These are phyloP conservation scores for Epinephelus lanceolatus DNA, from an alignment of 2,113 vertebrate species.

Conservation along the genomic window DNA sequence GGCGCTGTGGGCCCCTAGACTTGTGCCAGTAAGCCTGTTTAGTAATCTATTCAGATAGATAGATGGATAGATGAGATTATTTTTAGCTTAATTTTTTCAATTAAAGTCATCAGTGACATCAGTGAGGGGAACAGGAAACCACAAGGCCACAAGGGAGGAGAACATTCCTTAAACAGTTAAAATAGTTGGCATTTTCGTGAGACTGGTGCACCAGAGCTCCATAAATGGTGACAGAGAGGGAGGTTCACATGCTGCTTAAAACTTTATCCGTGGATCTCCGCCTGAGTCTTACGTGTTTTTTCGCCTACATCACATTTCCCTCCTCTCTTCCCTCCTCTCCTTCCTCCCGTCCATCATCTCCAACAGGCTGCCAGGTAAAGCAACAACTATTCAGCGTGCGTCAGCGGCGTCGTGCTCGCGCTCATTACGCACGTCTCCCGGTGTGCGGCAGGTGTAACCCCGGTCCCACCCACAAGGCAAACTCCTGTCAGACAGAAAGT, in stretches of 20 bases:
- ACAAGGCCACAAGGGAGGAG: not conserved
- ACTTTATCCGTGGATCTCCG: not conserved
- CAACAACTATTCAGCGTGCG: conserved; percentile 1
- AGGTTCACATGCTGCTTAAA: not conserved
- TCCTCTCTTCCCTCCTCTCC: not conserved
- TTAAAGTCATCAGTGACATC: not conserved
- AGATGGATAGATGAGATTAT: no score
- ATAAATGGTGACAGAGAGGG: conserved; percentile 39
- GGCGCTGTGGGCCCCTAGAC: no score
- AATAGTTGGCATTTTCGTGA: conserved; percentile 39
- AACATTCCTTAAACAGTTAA: conserved; percentile 54
- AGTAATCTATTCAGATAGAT: no score
- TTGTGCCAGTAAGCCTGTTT: no score
- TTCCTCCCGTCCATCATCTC: not conserved
- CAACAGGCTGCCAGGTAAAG: conserved; percentile 2
- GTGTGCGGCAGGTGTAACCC: conserved; percentile 63
- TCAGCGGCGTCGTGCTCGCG: conserved; percentile 21
- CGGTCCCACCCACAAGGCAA: conserved; percentile 62
- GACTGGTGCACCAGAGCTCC: conserved; percentile 23
- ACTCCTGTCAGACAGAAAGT: conserved; percentile 30
- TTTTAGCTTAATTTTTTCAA: not conserved
- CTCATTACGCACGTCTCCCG: conserved; percentile 22
- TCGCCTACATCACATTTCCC: not conserved
- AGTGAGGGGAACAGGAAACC: not conserved
- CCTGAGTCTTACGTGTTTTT: not conserved